phyloP scores from a whole-genome alignment of 2,888 invertebrate genomes.

The Metalampra italica region DNA sequence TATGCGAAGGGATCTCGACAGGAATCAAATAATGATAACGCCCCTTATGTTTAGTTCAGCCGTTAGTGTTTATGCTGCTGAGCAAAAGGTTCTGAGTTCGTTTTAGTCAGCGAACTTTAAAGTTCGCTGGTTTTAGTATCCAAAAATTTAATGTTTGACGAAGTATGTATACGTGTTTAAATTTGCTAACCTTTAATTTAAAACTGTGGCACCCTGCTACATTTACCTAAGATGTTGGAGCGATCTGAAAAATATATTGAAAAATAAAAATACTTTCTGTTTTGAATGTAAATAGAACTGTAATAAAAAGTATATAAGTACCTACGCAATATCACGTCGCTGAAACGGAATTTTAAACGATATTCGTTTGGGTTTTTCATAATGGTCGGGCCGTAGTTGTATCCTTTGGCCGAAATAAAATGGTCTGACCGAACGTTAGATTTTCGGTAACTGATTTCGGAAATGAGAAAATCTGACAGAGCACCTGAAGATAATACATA shows the following conservation, averaged over 20 bases:
- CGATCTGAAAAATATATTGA: too few relatives aligned
- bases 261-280: not conserved
- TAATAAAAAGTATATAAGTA: constrained; percentile 12
- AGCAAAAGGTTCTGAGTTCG: too few relatives aligned
- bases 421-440: not conserved
- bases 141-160: too few relatives aligned
- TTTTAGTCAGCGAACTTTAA: too few relatives aligned
- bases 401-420: constrained; percentile 7
- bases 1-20: constrained; percentile 7
- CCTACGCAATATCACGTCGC: constrained; percentile 19
- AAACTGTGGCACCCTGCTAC: too few relatives aligned
- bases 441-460: not conserved
- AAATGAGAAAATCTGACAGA: not conserved
- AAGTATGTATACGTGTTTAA: too few relatives aligned
- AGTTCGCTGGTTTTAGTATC: too few relatives aligned
- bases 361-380: constrained; percentile 8
- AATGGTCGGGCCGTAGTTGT: constrained; percentile 14
- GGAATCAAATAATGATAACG: constrained; percentile 5
- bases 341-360: constrained; percentile 12
- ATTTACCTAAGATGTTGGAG: too few relatives aligned
- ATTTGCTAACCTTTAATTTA: too few relatives aligned
- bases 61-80: too few relatives aligned
- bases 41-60: too few relatives aligned
- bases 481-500: too few relatives aligned
- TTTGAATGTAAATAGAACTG: constrained; percentile 9